Evolutionary conservation across 2,113 vertebrate genomes (phyloP).

Genomic region (Cervus canadensis): DNA sequence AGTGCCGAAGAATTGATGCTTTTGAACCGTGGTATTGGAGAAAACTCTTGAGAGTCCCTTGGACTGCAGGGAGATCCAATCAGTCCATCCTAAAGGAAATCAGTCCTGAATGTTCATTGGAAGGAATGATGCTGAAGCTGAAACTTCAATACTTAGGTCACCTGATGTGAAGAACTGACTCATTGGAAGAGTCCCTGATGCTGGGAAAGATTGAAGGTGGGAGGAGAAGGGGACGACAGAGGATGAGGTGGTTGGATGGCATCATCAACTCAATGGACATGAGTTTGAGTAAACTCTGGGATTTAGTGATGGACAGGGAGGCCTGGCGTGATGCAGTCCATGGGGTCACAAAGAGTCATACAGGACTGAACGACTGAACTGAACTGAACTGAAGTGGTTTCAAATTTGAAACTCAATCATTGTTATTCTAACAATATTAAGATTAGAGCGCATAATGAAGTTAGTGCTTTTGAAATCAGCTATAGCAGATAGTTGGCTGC

Average conservation of each 20-base stretch:
- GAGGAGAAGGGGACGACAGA: neutral
- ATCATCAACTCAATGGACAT: neutral
- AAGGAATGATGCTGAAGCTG: neutral
- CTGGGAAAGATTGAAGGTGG: neutral
- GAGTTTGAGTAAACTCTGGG: neutral
- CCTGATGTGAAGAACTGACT: neutral
- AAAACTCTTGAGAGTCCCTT: neutral
- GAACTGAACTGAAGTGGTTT: neutral
- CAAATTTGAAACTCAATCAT: neutral
- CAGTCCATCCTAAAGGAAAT: neutral
- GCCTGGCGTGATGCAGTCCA: rapidly evolving
- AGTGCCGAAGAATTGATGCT: neutral
- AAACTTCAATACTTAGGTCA: neutral
- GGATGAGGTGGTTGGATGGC: neutral
- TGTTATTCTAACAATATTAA: neutral
- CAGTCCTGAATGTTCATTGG: neutral
- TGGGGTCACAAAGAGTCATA: neutral
- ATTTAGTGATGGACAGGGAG: neutral
- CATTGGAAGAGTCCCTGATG: neutral
- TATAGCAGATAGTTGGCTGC: neutral
- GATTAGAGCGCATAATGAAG: neutral
- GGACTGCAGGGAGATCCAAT: neutral
- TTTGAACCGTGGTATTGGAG: neutral
- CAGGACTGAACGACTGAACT: neutral
- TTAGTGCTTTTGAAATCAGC: constrained; percentile 9